Conservation (phyloP, 37 sponge, comb jelly and placozoan genomes). For the Halichondria panicea region DNA sequence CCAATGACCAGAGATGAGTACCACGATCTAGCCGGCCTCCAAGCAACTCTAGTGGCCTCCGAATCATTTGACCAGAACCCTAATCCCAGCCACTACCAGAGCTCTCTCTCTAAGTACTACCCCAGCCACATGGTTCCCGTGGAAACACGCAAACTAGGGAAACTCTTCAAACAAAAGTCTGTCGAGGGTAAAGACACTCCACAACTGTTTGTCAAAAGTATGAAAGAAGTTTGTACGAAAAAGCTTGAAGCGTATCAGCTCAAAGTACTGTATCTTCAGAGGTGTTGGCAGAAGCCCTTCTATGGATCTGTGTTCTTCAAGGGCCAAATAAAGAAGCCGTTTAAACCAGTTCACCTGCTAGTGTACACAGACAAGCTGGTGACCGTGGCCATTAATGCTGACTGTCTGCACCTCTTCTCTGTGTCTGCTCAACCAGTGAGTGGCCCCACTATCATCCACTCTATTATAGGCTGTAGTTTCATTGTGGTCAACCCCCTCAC, state of each 20-base stretch:
- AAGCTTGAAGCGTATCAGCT: conserved; percentile 18
- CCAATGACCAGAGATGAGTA: conserved; percentile 53
- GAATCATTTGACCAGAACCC: conserved; percentile 8
- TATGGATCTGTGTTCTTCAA: conserved; percentile 73
- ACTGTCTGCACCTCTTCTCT: conserved; percentile 55
- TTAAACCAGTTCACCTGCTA: conserved; percentile 41
- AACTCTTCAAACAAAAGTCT: conserved; percentile 24
- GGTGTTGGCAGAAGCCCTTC: conserved; percentile 69
- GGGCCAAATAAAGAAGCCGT: conserved; percentile 47
- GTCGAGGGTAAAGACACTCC: not conserved
- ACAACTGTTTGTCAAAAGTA: conserved; percentile 5
- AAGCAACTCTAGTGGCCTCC: conserved; percentile 29
- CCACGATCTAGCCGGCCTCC: conserved; percentile 63
- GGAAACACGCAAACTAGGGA: not conserved
- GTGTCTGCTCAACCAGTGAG: conserved; percentile 55
- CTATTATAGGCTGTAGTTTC: not conserved
- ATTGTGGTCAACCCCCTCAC: no score
- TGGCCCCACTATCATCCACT: not conserved
- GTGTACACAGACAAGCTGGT: conserved; percentile 46
- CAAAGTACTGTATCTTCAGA: conserved; percentile 71
- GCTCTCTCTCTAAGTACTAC: not conserved
- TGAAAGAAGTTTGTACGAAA: conserved; percentile 15
- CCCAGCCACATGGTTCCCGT: conserved; percentile 7
- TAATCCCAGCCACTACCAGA: no score
- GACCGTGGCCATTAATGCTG: conserved; percentile 71